Percentiles rank a stretch among this genome's conserved stretches.
These are phyloP conservation scores for Betta splendens DNA, from an alignment of 2,797 vertebrate species.

Conservation along the genomic window DNA sequence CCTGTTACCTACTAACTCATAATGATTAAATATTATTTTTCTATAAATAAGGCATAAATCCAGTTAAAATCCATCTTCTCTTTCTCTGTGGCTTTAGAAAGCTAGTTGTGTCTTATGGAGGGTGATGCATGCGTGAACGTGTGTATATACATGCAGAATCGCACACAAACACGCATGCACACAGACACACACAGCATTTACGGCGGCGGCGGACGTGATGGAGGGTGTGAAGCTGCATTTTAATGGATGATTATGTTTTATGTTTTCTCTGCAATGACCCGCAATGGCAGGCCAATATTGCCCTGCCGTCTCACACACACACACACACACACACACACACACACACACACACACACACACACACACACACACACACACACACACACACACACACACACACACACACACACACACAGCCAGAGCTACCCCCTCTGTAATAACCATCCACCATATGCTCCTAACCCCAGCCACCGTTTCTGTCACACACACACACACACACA, in stretches of 20 bases:
- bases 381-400: slow-evolving; percentile 24
- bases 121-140: slow-evolving; percentile 38
- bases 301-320: slow-evolving; percentile 24
- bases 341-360: slow-evolving; percentile 9
- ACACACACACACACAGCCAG: slow-evolving; percentile 32
- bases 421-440: slow-evolving; percentile 47
- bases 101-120: slow-evolving; percentile 41
- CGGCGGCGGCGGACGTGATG: slow-evolving; percentile 70
- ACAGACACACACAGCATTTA: slow-evolving; percentile 58
- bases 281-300: slow-evolving; percentile 67
- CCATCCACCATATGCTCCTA: slow-evolving; percentile 51
- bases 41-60: slow-evolving; percentile 5
- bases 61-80: background rate
- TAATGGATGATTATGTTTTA: slow-evolving; percentile 82
- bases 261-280: slow-evolving; percentile 77
- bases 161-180: slow-evolving; percentile 26
- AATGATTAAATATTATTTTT: slow-evolving; percentile 15
- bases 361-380: slow-evolving; percentile 7
- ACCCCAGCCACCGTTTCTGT: slow-evolving; percentile 15
- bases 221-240: slow-evolving; percentile 81
- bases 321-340: slow-evolving; percentile 23
- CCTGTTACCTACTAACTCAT: slow-evolving; percentile 16
- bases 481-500: slow-evolving; percentile 9
- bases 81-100: slow-evolving; percentile 38
- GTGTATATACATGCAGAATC: slow-evolving; percentile 10